Conservation (phyloP, 1,140 invertebrate species). For the Homalodisca vitripennis region DNA sequence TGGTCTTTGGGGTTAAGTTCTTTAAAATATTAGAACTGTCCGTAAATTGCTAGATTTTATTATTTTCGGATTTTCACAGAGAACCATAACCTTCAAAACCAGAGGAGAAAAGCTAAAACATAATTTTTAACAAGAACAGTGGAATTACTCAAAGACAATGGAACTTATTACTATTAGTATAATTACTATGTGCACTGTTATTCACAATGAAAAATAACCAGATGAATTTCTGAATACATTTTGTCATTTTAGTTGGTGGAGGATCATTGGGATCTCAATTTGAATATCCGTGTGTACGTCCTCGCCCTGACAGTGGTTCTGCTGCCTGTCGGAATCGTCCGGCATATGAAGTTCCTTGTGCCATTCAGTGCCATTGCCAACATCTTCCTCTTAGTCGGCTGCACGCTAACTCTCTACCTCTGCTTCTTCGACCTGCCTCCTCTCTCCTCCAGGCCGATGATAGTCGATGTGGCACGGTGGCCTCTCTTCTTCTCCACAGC, state of each 20-base stretch:
- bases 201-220: too few species aligned
- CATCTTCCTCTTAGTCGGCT: constrained; percentile 48
- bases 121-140: too few species aligned
- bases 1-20: too few species aligned
- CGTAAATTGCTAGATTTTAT: too few species aligned
- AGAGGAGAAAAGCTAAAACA: too few species aligned
- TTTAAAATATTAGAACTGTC: too few species aligned
- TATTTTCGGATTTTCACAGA: too few species aligned
- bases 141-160: too few species aligned
- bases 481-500: constrained; percentile 55
- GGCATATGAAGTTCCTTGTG: constrained; percentile 59
- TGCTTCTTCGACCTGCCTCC: constrained; percentile 53
- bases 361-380: constrained; percentile 59
- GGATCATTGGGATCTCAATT: constrained; percentile 43
- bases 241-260: constrained; percentile 64
- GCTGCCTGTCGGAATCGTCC: constrained; percentile 61
- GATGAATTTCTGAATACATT: too few species aligned
- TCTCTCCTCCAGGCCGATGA: constrained; percentile 12
- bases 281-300: constrained; percentile 55
- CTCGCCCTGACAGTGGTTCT: constrained; percentile 58
- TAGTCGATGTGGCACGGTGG: constrained; percentile 36
- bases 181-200: too few species aligned
- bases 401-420: constrained; percentile 69
- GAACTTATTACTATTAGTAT: too few species aligned
- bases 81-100: too few species aligned